phyloP scores from a whole-genome alignment of 2,113 vertebrate species.

The Ovis aries region DNA sequence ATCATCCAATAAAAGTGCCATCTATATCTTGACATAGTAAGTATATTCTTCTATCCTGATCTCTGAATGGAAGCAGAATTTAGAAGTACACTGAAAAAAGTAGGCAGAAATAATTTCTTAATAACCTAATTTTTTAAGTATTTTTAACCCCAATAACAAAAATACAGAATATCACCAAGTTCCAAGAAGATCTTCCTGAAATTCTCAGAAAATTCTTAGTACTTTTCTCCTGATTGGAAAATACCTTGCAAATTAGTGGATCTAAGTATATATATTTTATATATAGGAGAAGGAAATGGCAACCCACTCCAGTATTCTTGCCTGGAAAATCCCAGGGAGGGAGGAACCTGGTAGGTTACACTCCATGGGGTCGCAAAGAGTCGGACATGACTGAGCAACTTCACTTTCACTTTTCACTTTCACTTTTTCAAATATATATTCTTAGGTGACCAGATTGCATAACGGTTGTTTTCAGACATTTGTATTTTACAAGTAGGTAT shows the following conservation, averaged over 20 bases:
- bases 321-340: not conserved
- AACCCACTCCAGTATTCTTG: not conserved
- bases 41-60: not conserved
- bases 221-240: not conserved
- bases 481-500: not conserved
- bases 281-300: not conserved
- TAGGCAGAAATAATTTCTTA: not conserved
- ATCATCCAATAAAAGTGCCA: not conserved
- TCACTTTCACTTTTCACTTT: not conserved
- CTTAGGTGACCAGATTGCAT: not conserved
- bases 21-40: not conserved
- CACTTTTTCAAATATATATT: not conserved
- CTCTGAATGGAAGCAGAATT: not conserved
- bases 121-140: not conserved
- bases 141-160: not conserved
- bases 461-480: conserved; percentile 11
- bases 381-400: not conserved
- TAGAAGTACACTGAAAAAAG: not conserved
- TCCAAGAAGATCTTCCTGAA: not conserved
- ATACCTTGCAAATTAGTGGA: not conserved
- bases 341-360: not conserved
- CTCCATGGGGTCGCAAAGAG: not conserved
- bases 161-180: not conserved
- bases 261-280: not conserved
- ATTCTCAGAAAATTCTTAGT: not conserved